These are phyloP conservation scores for Platyura marginata DNA, from an alignment of 1,140 invertebrate genomes.

Conservation along the genomic window DNA sequence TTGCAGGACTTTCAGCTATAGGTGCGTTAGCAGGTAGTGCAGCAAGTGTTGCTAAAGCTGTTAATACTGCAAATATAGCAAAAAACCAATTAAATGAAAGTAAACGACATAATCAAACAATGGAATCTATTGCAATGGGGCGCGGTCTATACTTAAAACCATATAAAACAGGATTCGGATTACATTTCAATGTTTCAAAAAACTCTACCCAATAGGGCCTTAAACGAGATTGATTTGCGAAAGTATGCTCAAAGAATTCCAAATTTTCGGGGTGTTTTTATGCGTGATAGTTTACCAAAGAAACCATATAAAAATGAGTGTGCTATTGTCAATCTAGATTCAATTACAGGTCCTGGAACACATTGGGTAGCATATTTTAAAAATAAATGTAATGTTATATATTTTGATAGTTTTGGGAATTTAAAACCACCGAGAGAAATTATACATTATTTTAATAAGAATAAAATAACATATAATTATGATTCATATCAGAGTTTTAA, in stretches of 20 bases:
- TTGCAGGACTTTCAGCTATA: conserved; percentile 18
- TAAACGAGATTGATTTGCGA: too few relatives aligned
- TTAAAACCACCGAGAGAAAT: background rate
- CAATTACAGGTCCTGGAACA: background rate
- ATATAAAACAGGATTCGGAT: conserved; percentile 13
- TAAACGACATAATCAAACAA: conserved; percentile 13
- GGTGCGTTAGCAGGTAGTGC: conserved; percentile 12
- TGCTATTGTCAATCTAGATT: background rate
- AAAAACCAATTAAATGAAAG: conserved; percentile 10
- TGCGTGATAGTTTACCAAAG: background rate
- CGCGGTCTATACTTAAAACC: conserved; percentile 15
- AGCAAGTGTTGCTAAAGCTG: conserved; percentile 9
- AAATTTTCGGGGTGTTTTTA: background rate
- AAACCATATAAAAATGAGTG: background rate
- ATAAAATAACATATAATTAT: background rate
- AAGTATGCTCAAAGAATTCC: too few relatives aligned
- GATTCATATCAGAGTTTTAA: background rate
- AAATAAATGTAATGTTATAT: background rate
- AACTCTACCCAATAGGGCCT: too few relatives aligned
- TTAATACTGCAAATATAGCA: conserved; percentile 11
- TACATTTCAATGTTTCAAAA: too few relatives aligned
- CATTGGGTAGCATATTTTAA: background rate
- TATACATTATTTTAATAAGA: background rate
- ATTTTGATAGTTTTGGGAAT: background rate
- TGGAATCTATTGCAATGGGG: conserved; percentile 14